phyloP scores from a whole-genome alignment of 1,140 invertebrate species.

The Cotesia vestalis region DNA sequence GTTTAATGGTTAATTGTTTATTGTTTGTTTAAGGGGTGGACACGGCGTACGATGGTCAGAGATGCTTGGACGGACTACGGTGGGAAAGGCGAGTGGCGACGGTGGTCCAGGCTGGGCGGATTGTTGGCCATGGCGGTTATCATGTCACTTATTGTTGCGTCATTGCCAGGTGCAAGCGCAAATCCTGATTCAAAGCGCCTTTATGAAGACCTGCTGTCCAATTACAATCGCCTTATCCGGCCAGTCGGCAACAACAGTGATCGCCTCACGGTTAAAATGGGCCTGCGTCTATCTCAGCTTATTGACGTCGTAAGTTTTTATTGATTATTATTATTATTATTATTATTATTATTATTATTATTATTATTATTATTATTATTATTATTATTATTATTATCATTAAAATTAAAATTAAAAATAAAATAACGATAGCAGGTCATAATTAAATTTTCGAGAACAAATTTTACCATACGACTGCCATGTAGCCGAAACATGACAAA shows the following conservation, averaged over 20 bases:
- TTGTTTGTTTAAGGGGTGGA: constrained; percentile 73
- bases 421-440: no score
- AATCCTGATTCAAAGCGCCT: constrained; percentile 93
- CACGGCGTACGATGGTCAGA: constrained; percentile 80
- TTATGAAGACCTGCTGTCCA: constrained; percentile 93
- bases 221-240: constrained; percentile 97
- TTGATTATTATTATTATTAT: not conserved
- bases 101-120: constrained; percentile 70
- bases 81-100: constrained; percentile 72
- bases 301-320: constrained; percentile 93
- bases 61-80: constrained; percentile 65
- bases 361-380: no score
- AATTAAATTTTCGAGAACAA: no score
- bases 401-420: no score
- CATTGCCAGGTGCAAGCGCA: constrained; percentile 66
- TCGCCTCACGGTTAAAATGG: constrained; percentile 94
- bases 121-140: constrained; percentile 71
- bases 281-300: constrained; percentile 93
- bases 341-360: no score
- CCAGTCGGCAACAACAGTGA: constrained; percentile 97
- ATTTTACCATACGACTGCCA: no score
- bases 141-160: constrained; percentile 67
- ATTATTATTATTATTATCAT: no score
- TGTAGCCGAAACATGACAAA: no score
- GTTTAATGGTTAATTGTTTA: constrained; percentile 24